A percentile compares a stretch with the other conserved stretches of the same genome.
These are phyloP conservation scores for Xylocampa areola DNA, from an alignment of 2,888 invertebrate genomes.

Conservation along the genomic window DNA sequence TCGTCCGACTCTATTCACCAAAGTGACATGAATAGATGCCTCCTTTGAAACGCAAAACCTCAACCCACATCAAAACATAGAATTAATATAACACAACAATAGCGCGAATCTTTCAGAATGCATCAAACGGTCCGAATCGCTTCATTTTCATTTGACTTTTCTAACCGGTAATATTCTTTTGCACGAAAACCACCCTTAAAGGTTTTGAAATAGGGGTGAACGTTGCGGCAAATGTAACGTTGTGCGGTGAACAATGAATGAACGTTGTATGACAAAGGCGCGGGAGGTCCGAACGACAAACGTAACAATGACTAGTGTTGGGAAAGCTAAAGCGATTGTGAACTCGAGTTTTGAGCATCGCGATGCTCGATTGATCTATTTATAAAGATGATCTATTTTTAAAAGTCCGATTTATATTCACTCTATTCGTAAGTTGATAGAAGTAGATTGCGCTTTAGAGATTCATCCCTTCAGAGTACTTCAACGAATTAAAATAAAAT, in stretches of 20 bases:
- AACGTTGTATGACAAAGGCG: constrained; percentile 62
- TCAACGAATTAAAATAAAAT: too few relatives aligned
- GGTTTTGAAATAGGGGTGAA: constrained; percentile 19
- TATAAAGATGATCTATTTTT: constrained; percentile 40
- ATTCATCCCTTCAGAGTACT: too few relatives aligned
- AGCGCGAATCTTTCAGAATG: constrained; percentile 69
- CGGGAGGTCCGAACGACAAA: constrained; percentile 57
- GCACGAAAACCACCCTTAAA: constrained; percentile 45
- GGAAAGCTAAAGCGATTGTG: constrained; percentile 40
- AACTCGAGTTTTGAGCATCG: constrained; percentile 36
- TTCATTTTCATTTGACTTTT: constrained; percentile 75
- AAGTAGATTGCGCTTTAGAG: constrained; percentile 23
- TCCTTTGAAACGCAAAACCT: constrained; percentile 62
- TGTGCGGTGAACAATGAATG: constrained; percentile 57
- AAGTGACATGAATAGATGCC: constrained; percentile 61
- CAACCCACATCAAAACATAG: constrained; percentile 72
- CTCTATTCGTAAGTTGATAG: too few relatives aligned
- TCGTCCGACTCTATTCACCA: constrained; percentile 51
- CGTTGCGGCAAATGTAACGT: constrained; percentile 25
- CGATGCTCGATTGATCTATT: constrained; percentile 42
- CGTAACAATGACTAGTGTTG: constrained; percentile 57
- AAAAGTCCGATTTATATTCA: constrained; percentile 37
- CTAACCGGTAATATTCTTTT: constrained; percentile 24
- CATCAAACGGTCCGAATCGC: constrained; percentile 73
- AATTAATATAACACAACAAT: constrained; percentile 74